Base-by-base conservation (phyloP, 2,888 invertebrate genomes). In the Odontocolon sp. region DNA sequence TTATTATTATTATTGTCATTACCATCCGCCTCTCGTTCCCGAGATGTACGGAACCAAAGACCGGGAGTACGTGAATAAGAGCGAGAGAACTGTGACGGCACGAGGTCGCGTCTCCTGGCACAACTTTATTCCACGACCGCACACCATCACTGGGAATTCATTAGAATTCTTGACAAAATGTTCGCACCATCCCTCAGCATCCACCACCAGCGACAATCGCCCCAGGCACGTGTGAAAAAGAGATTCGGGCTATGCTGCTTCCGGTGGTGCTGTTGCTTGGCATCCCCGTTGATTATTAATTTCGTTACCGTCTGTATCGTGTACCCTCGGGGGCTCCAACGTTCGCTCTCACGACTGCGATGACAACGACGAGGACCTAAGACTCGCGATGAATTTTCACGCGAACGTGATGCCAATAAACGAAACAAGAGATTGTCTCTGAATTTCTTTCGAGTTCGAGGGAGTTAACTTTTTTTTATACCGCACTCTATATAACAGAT, bases 231-330 rank as follows among this genome's bases (percentile, higher is more conserved):
- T 57, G 69, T 28, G 47, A 69, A 33, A 59, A 68, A 68, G 67
- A 68, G 56, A 57, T 68, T 31, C 33, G 28, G 31, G 54, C 54
- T 38, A 33, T 42, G 40, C 28, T 18, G 21, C n/a, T 57, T 40
- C n/a, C 52, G 42, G 18, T 23, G 8, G 9, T 6, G 31, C 9
- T 11, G 11, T 8, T 18, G 40, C 42, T 5, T 8, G 28, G 36
- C 69, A 45, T 56, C 56, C 63, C 54, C 68, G 74, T 75, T 75
- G 74, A 75, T 75, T 75, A 75, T 75, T 75, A 75, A 75, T 69
- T 69, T 75, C 69, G 69, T 75, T 75, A 75, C 23, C 74, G 61
- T 54, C 40, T 57, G 69, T 64, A 33, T 23, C 38, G 54, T 47
- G 69, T 69, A 38, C 74, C 74, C 69, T 52, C 45, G 57, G 69